Evolutionary conservation across 2,888 invertebrate species (phyloP), one percentile per base, ranked within the genome.

Genomic region (Callosobruchus maculatus): DNA sequence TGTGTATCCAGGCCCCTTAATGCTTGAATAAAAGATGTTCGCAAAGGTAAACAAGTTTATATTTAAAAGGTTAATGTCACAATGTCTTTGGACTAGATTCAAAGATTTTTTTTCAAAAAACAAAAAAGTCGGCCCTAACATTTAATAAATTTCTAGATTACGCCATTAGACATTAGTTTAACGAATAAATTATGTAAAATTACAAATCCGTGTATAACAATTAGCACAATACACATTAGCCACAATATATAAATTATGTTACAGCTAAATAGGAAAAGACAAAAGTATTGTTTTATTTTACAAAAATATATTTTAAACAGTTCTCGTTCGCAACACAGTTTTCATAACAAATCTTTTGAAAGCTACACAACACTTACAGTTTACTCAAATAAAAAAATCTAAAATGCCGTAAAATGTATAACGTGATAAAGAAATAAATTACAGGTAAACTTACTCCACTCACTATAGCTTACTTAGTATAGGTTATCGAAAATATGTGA

Each of bases 81-180:
- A 80, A 77, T 79, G 71, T 79, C 79, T 80, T 80, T 79, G 79
- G 80, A 80, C 80, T 80, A 80, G 80, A 80, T 80, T 79, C 78
- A 76, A 75, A 75, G 69, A 71, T 72, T 74, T 71, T 75, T 75
- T 70, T 75, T 74, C 75, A 73, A 75, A 74, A 22, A 70, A 73
- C 70, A 71, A 75, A 72, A 18, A 21, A n/a, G 22, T 68, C 68
- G 22, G 22, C 68, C 21, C 68, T 68, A 68, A 68, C 22, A 68
- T 68, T 68, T 7, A 1, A 68, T 68, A 22, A 68, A 68, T 68
- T 68, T 68, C 20, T 68, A 68, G 22, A 21, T 9, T 68, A 68
- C 68, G 22, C 21, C 68, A 68, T 68, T 68, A 68, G 22, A 68
- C 22, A 68, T 68, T 68, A 68, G 68, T 68, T 21, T 68, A 68